Base-by-base conservation (phyloP, 2,113 vertebrate species). In the Seriola dumerili region DNA sequence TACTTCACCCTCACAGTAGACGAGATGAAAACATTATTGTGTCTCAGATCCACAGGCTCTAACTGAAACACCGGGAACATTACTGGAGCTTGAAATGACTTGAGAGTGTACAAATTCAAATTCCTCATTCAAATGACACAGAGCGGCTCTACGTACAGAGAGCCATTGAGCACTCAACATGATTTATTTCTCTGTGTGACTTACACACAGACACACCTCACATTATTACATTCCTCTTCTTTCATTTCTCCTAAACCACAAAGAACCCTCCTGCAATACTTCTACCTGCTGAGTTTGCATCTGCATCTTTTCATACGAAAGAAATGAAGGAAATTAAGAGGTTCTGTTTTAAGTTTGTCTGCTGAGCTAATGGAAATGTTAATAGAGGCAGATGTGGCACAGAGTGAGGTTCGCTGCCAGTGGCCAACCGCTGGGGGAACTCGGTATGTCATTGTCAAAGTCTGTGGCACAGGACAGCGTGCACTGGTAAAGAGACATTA, bases 321-420 rank as follows among this genome's bases (percentile, higher is more conserved):
- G 11, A n/a, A 54, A n/a, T 21, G 10, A 54, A 54, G n/a, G 9
- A 1, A 17, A 6, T 23, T 3, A 55, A 3, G 19, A 23, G 11
- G 21, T 10, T n/a, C 11, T n/a, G 21, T 38, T 29, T 29, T 29
- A 29, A 29, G 61, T 38, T 63, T 63, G 19, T 63, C 34, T 36
- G 61, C 21, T 63, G 61, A 63, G 61, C 61, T 63, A 36, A 38
- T 38, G 34, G 34, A 63, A 63, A 63, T 63, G 32, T 62, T 55
- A n/a, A 23, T 55, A 1, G 19, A 55, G 21, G 17, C 32, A 36
- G 9, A 11, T 38, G 0, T 63, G 61, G 17, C 34, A 42, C 38
- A 42, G 8, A 42, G 7, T 55, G 52, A 55, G 52, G 52, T 9
- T 11, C 1, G 10, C 8, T 42, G 40, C 40, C 40, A 42, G 40